Evolutionary conservation across 2,888 invertebrate genomes (phyloP).

Genomic region (Resseliella maxima): DNA sequence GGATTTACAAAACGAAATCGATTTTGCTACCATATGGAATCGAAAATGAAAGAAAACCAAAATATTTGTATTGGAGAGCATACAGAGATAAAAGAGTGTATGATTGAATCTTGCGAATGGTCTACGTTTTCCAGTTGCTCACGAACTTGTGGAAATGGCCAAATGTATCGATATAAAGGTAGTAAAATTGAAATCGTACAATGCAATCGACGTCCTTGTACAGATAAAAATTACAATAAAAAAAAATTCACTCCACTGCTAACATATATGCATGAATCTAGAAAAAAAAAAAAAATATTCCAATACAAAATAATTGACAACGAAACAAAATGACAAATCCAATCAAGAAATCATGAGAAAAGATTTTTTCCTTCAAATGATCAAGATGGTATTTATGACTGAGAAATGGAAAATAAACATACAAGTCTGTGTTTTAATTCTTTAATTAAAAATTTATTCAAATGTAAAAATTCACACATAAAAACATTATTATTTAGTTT

Average conservation of each 20-base stretch:
- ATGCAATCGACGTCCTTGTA: background rate
- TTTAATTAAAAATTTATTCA: conserved; percentile 47
- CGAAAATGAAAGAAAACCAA: background rate
- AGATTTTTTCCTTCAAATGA: background rate
- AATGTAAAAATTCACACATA: conserved; percentile 54
- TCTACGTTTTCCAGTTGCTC: background rate
- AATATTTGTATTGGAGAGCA: background rate
- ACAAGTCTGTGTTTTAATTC: background rate
- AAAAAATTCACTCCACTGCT: background rate
- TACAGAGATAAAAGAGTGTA: background rate
- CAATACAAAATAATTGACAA: background rate
- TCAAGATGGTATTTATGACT: background rate
- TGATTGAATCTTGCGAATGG: background rate
- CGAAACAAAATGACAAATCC: background rate
- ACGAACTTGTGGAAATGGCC: background rate
- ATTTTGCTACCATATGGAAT: background rate
- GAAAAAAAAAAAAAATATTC: background rate
- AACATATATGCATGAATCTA: background rate
- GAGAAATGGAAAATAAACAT: background rate
- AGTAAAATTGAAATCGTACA: background rate
- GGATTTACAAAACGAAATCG: background rate
- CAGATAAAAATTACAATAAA: background rate
- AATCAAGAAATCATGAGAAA: background rate
- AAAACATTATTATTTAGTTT: conserved; percentile 51
- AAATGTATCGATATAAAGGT: conserved; percentile 8